A percentile compares a stretch with the other conserved stretches of the same genome.
Conservation (phyloP, 2,888 invertebrate genomes). For the Tiliacea aurago region DNA sequence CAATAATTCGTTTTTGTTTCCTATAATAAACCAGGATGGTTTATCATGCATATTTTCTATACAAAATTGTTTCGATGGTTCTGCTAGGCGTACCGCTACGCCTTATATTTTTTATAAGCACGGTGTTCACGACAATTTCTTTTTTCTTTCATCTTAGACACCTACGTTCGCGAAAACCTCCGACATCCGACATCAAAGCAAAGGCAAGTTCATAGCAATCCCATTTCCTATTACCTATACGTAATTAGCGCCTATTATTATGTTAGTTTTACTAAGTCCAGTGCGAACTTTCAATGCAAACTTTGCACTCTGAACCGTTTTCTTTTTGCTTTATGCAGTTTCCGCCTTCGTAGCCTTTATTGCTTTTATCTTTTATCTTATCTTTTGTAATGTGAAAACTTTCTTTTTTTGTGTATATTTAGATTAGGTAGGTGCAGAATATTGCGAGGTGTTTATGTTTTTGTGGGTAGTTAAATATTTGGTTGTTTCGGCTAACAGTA, state of each 20-base stretch:
- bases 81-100: no score
- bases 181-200: not conserved
- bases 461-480: constrained; percentile 28
- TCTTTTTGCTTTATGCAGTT: constrained; percentile 75
- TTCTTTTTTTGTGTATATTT: constrained; percentile 62
- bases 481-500: constrained; percentile 9
- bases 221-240: constrained; percentile 55
- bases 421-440: constrained; percentile 53
- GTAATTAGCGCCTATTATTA: constrained; percentile 69
- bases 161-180: not conserved
- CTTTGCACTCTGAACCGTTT: constrained; percentile 75
- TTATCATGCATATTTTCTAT: no score
- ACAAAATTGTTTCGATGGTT: no score
- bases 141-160: no score
- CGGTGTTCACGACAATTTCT: no score
- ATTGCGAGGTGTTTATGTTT: constrained; percentile 32
- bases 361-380: constrained; percentile 68
- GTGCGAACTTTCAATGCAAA: constrained; percentile 68
- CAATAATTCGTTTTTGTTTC: no score
- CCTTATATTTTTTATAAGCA: no score
- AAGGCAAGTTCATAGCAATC: constrained; percentile 37
- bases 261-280: constrained; percentile 75
- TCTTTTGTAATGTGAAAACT: constrained; percentile 69
- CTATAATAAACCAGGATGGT: no score
- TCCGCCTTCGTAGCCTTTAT: constrained; percentile 69